These are phyloP conservation scores for Agrochola circellaris DNA, from an alignment of 2,888 invertebrate species.

Conservation along the genomic window DNA sequence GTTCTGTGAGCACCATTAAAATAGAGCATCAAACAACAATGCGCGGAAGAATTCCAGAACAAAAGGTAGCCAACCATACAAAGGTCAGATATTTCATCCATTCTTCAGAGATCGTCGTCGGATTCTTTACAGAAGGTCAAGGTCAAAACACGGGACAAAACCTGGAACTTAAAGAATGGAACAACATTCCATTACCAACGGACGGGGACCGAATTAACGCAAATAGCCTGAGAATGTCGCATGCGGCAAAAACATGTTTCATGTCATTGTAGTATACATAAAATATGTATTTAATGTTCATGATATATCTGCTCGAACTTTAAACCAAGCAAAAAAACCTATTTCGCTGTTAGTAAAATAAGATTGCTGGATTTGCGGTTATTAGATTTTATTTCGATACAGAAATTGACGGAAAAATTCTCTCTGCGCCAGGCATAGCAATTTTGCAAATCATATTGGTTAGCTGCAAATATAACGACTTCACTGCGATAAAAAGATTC, in stretches of 20 bases:
- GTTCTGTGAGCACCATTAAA: constrained; percentile 17
- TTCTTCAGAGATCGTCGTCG: constrained; percentile 31
- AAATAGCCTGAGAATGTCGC: constrained; percentile 62
- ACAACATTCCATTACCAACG: constrained; percentile 57
- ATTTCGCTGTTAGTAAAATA: constrained; percentile 11
- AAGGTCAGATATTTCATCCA: constrained; percentile 44
- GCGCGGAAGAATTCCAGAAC: constrained; percentile 32
- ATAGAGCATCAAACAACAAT: constrained; percentile 38
- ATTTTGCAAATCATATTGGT: constrained; percentile 30
- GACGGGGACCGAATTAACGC: constrained; percentile 55
- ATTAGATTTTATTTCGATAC: constrained; percentile 11
- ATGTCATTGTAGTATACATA: constrained; percentile 26
- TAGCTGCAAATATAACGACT: constrained; percentile 8
- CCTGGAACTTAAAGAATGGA: constrained; percentile 57
- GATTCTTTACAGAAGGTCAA: constrained; percentile 56
- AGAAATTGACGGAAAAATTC: constrained; percentile 13
- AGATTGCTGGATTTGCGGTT: background rate
- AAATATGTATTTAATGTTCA: constrained; percentile 27
- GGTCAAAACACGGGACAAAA: constrained; percentile 41
- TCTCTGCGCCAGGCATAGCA: constrained; percentile 4
- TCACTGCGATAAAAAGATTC: constrained; percentile 9
- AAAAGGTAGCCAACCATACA: constrained; percentile 38
- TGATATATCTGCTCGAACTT: constrained; percentile 19
- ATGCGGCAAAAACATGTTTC: constrained; percentile 61
- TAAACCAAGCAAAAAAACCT: constrained; percentile 12